Base-by-base conservation (phyloP, 2,888 invertebrate genomes). In the Amblyjoppa proteus region DNA sequence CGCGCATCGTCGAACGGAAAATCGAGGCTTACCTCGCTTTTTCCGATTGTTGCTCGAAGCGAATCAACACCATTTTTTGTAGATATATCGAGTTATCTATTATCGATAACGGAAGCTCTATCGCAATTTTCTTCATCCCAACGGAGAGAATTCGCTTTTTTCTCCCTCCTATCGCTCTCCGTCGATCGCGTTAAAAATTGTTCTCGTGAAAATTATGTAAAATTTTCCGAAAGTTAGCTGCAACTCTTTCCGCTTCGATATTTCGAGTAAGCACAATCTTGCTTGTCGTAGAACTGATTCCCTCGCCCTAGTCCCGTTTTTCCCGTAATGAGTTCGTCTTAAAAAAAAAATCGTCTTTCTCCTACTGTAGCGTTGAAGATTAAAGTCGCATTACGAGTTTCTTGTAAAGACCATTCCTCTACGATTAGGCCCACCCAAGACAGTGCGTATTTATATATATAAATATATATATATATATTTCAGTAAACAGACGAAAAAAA, bases 231-330 rank as follows among this genome's bases (percentile, higher is more conserved):
- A 78, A 58, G 25, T 77, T 84, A 61, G 74, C 69, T 28, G 41
- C 76, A 77, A 70, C 61, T 73, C 51, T 78, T 74, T 69, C 81
- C 74, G 74, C 84, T 81, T 85, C 69, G 75, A 82, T 85, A 76
- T 82, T 79, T 20, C 41, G 56, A 38, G 20, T 77, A 68, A 77
- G 68, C 77, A 77, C 28, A 31, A 28, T 31, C n/a, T 75, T 68
- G 77, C 77, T 77, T 68, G 34, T 66, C 38, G 38, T 68, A 77
- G 53, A 77, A 45, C 41, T 61, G 13, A 20, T 34, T 34, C 45
- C 16, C 78, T 34, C 45, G 16, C 25, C 20, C 61, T 7, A 25
- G 45, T 49, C 13, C 61, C 13, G 28, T 31, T 61, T 49, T 28
- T 25, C 53, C 61, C 7, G 25, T 34, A 64, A 64, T 66, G 53